Conservation (phyloP, 2,888 invertebrate species). For the Nomada fabriciana region DNA sequence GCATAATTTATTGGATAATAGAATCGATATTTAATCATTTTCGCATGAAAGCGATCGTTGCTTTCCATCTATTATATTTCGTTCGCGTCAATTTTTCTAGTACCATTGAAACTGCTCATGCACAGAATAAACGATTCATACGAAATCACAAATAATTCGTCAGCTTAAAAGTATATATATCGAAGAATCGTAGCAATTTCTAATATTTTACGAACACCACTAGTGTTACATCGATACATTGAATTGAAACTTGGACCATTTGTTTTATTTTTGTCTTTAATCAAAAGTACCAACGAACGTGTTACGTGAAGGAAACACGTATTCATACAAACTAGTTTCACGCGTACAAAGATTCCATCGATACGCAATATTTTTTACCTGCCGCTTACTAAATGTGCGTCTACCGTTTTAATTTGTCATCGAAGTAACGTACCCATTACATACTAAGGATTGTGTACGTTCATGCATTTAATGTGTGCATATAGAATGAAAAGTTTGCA, state of each 20-base stretch:
- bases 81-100: conserved; percentile 10
- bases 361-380: not conserved
- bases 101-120: conserved; percentile 4
- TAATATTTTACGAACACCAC: conserved; percentile 17
- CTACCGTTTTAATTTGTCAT: not conserved
- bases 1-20: conserved; percentile 56
- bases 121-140: conserved; percentile 13
- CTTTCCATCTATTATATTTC: conserved; percentile 19
- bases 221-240: conserved; percentile 22
- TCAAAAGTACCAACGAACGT: conserved; percentile 30
- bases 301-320: conserved; percentile 24
- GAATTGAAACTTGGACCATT: conserved; percentile 21
- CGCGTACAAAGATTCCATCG: not conserved
- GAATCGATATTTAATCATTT: conserved; percentile 43
- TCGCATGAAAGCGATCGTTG: conserved; percentile 22
- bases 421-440: not conserved
- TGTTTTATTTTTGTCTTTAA: conserved; percentile 30
- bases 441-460: not conserved
- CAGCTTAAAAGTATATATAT: not conserved
- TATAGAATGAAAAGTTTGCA: not conserved
- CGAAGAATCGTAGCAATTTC: conserved; percentile 23
- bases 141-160: conserved; percentile 12
- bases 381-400: not conserved
- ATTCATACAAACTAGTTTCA: not conserved
- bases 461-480: conserved; percentile 1